phyloP scores from a whole-genome alignment of 2,797 vertebrate genomes.

The Masticophis lateralis region DNA sequence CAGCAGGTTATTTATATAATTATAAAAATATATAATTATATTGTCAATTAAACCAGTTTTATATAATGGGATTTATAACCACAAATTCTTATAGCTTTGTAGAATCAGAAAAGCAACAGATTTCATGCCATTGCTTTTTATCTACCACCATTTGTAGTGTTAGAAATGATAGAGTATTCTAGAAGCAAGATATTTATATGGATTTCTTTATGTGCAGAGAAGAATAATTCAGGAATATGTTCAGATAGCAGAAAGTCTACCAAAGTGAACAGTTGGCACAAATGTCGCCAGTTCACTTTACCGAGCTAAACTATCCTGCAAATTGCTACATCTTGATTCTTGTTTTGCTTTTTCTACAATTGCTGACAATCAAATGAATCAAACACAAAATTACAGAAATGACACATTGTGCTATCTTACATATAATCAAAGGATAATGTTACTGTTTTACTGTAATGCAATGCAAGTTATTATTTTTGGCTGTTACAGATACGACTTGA shows the following conservation, averaged over 20 bases:
- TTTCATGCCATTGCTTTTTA: constrained; percentile 51
- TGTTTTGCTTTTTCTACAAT: constrained; percentile 25
- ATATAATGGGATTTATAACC: constrained; percentile 40
- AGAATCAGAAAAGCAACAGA: constrained; percentile 44
- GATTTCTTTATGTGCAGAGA: constrained; percentile 25
- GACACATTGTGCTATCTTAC: constrained; percentile 19
- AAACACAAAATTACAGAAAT: constrained; percentile 36
- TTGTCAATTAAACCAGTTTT: constrained; percentile 45
- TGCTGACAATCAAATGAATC: constrained; percentile 35
- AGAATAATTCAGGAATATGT: constrained; percentile 19
- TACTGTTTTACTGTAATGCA: constrained; percentile 35
- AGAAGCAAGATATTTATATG: constrained; percentile 42
- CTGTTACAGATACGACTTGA: constrained; percentile 37
- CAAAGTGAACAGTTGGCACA: background rate
- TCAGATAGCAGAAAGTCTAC: constrained; percentile 33
- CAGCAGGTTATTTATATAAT: too few species aligned
- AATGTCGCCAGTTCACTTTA: constrained; percentile 30
- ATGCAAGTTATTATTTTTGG: constrained; percentile 23
- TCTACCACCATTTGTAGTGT: constrained; percentile 47
- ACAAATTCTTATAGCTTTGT: constrained; percentile 30
- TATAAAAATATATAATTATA: constrained; percentile 7
- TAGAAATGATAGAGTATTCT: constrained; percentile 28
- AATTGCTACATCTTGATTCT: constrained; percentile 36
- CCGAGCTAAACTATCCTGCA: background rate
- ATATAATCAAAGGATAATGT: constrained; percentile 45